Evolutionary conservation across 1,140 invertebrate genomes (phyloP).

Genomic region (Laupala kohalensis): DNA sequence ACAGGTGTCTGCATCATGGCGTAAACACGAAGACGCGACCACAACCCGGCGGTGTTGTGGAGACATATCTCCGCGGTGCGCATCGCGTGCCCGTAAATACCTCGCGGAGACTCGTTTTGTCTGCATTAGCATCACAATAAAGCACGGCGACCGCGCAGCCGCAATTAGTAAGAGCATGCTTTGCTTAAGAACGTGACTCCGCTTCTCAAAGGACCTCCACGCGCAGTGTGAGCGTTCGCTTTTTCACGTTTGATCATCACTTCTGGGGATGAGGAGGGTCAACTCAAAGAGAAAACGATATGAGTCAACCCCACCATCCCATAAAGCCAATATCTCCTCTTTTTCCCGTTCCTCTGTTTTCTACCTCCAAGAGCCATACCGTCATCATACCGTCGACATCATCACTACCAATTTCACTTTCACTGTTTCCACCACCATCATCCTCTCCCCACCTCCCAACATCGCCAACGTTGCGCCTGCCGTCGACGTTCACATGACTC

Average conservation of each 20-base stretch:
- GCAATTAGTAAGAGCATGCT: not conserved
- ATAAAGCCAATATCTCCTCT: not conserved
- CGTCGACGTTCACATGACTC: too few relatives aligned
- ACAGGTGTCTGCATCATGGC: too few relatives aligned
- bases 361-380: too few relatives aligned
- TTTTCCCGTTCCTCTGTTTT: not conserved
- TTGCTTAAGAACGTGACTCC: not conserved
- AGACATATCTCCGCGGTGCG: too few relatives aligned
- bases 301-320: too few relatives aligned
- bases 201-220: too few relatives aligned
- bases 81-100: not conserved
- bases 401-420: too few relatives aligned
- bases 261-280: too few relatives aligned
- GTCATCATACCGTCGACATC: too few relatives aligned
- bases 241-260: not conserved
- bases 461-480: not conserved
- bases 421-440: not conserved
- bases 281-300: too few relatives aligned
- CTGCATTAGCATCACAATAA: not conserved
- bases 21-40: too few relatives aligned
- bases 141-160: not conserved
- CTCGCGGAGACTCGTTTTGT: not conserved
- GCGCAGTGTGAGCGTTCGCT: not conserved
- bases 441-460: not conserved
- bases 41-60: too few relatives aligned